Evolutionary conservation across 2,113 vertebrate species (phyloP), one percentile per base, ranked within the genome.

Genomic region (Trinectes maculatus): DNA sequence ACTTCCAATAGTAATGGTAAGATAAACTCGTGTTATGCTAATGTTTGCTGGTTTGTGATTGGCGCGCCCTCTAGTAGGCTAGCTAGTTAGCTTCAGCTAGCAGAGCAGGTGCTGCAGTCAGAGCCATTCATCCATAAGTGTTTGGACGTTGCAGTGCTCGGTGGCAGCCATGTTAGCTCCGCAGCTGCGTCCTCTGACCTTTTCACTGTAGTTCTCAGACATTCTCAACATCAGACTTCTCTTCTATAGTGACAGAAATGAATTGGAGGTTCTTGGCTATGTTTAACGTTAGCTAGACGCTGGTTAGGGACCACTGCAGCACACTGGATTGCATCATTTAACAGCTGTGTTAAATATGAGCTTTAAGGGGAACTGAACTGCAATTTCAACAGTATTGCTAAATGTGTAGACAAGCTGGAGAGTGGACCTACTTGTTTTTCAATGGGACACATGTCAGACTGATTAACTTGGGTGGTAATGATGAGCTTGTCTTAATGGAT

Each of bases 101-200:
- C 58, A 33, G 57, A 79, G 83, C 81, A 77, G 77, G 80, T 84
- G 77, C 71, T 71, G 66, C 61, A 71, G 83, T 37, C 46, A 4
- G 28, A 77, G 60, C 36, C 18, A 1, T 29, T 73, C 52, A 71
- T 80, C 57, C 44, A 2, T 40, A 57, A 8, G 18, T 57, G 49
- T 77, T 57, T 54, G 77, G 82, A 55, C 60, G 10, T 34, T 70
- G 40, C 77, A 12, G 43, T 47, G 60, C 15, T 57, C 47, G 2
- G 9, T 53, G 72, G 75, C 85, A 71, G 82, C 85, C 82, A 82
- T 82, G 51, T 82, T 75, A 54, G 26, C 71, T 66, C 51, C 51
- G 37, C 15, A 21, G 10, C 3, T 15, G 7, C 36, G 49, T 55
- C 48, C 44, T 6, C 1, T 70, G 42, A 66, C 54, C 31, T 44